Base-by-base conservation (phyloP, 2,888 invertebrate species). In the Drosophila nigritarsus region DNA sequence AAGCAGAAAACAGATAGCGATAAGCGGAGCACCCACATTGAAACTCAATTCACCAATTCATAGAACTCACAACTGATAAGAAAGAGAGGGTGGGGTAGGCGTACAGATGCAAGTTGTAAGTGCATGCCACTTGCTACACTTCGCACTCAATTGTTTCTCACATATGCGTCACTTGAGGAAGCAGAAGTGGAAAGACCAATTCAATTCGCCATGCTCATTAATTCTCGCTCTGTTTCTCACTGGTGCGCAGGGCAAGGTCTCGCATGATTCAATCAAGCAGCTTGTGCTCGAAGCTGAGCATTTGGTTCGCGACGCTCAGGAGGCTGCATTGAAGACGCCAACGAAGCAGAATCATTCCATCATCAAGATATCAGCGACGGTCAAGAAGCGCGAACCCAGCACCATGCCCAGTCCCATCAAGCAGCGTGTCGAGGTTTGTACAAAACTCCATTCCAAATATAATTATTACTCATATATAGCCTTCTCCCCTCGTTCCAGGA, bases 211-310 rank as follows among this genome's bases (percentile, higher is more conserved):
- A 80, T 78, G 86, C 80, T 88, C 81, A 88, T 88, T 84, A 86
- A 78, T 63, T 36, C 49, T 20, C 56, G 20, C 60, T 27, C 48
- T 71, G 42, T 58, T 34, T 15, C 18, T 69, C 34, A 42, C 45
- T 48, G 34, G 45, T 38, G 65, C 20, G 42, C 49, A 92, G 92
- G 90, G 87, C 80, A 91, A 91, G 91, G 90, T 92, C 87, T 92
- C 92, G 88, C 95, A 95, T 89, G 94, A 94, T 87, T 95, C 95
- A 91, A 96, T 97, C 81, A 95, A 96, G 90, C 95, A 96, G 92
- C 94, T 97, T 70, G 97, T 97, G 71, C 95, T 96, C 83, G 95
- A 96, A 90, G 97, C 97, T 20, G 97, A 97, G 91, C 96, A 96
- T 92, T 94, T 97, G 92, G 97, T 97, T 58, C 95, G 94, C 92